Evolutionary conservation across 2,113 vertebrate species (phyloP).

Genomic region (Erinaceus europaeus): DNA sequence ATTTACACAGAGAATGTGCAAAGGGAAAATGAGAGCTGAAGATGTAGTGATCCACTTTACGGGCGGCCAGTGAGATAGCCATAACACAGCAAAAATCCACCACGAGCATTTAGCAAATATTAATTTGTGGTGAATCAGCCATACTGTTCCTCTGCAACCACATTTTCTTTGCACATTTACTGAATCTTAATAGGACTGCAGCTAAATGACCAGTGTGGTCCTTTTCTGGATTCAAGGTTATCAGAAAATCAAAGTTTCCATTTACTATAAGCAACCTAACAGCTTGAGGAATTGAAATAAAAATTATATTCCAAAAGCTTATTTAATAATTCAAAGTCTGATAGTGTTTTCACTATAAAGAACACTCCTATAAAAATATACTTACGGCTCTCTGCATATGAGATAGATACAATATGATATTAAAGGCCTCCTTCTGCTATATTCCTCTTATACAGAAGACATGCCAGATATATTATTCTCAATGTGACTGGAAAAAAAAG

Average conservation of each 20-base stretch:
- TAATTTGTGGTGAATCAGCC: not conserved
- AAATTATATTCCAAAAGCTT: not conserved
- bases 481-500: not conserved
- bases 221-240: constrained; percentile 3
- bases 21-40: not conserved
- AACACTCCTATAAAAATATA: constrained; percentile 16
- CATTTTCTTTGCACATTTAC: not conserved
- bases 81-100: not conserved
- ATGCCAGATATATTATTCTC: not conserved
- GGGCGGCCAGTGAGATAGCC: not conserved
- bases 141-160: not conserved
- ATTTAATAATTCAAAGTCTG: constrained; percentile 45
- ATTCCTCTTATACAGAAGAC: constrained; percentile 22
- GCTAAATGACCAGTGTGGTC: not conserved
- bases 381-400: not conserved
- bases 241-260: constrained; percentile 14
- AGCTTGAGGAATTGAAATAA: constrained; percentile 2
- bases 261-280: not conserved
- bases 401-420: constrained; percentile 24
- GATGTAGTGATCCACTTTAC: not conserved
- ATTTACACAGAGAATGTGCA: too few relatives aligned
- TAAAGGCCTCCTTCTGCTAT: not conserved
- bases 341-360: constrained; percentile 25
- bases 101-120: not conserved
- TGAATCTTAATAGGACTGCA: not conserved